A percentile compares a stretch with the other conserved stretches of the same genome.
These are phyloP conservation scores for Glaucomys volans DNA, from an alignment of 2,113 vertebrate species.

Conservation along the genomic window DNA sequence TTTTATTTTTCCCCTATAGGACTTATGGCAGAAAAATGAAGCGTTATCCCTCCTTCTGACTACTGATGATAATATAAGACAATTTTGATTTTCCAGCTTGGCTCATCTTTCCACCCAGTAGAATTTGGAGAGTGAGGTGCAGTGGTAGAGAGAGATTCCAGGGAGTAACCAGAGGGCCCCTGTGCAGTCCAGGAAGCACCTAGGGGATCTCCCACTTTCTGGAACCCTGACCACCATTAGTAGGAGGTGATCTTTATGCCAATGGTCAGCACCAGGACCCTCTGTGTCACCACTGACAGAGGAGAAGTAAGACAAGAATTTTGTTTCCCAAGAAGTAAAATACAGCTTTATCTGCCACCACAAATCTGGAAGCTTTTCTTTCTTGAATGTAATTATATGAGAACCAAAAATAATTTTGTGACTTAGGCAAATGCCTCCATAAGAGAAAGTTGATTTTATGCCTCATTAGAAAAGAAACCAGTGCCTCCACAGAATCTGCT, in stretches of 20 bases:
- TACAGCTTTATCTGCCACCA: slow-evolving; percentile 33
- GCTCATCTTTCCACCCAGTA: background rate
- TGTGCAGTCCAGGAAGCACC: background rate
- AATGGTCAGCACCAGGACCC: slow-evolving; percentile 22
- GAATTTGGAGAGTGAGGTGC: background rate
- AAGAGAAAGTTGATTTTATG: slow-evolving; percentile 36
- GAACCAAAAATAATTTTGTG: background rate
- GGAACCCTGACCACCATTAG: slow-evolving; percentile 22
- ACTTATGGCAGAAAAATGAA: slow-evolving; percentile 32
- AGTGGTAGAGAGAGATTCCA: background rate
- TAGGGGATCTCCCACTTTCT: background rate
- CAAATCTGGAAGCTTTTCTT: slow-evolving; percentile 55
- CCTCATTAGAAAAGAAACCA: background rate
- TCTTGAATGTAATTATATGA: background rate
- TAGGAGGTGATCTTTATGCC: slow-evolving; percentile 37
- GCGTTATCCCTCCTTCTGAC: background rate
- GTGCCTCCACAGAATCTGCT: background rate
- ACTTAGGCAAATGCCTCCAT: background rate
- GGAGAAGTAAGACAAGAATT: slow-evolving; percentile 64
- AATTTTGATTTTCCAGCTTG: background rate
- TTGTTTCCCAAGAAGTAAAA: slow-evolving; percentile 52
- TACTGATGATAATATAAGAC: background rate
- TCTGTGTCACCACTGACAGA: slow-evolving; percentile 35
- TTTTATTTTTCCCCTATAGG: background rate
- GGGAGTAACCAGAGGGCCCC: background rate